Percentiles rank a stretch among this genome's conserved stretches.
phyloP scores from a whole-genome alignment of 2,113 vertebrate species.

The Cololabis saira region DNA sequence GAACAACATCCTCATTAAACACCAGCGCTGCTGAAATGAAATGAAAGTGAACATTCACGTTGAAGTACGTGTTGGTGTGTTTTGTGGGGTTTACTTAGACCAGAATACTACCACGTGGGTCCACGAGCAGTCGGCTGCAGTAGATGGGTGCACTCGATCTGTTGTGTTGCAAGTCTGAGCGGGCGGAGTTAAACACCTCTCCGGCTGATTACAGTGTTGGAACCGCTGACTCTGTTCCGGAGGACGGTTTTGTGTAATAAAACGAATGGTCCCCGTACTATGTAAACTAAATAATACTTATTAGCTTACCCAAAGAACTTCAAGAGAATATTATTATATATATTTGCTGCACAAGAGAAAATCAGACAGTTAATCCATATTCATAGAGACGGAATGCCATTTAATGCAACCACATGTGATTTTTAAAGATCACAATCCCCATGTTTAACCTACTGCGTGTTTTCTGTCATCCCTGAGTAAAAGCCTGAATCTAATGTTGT shows the following conservation, averaged over 20 bases:
- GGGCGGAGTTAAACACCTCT: conserved; percentile 13
- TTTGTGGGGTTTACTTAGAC: background rate
- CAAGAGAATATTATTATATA: too few species aligned
- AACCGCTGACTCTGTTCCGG: background rate
- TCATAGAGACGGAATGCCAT: too few species aligned
- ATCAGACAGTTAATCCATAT: too few species aligned
- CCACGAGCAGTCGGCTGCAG: background rate
- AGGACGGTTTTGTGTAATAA: accelerated
- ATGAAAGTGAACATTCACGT: accelerated
- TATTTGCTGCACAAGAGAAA: too few species aligned
- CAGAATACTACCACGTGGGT: conserved; percentile 59
- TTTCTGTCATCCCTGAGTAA: too few species aligned
- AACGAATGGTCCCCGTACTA: background rate
- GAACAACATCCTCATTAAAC: background rate
- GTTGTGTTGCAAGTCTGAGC: accelerated
- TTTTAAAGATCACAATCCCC: too few species aligned
- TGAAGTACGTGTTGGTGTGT: accelerated
- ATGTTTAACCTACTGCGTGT: too few species aligned
- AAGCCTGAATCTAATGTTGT: too few species aligned
- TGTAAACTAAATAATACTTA: too few species aligned
- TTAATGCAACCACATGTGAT: too few species aligned
- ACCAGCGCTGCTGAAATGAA: accelerated
- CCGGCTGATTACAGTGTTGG: accelerated
- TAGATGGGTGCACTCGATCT: conserved; percentile 21
- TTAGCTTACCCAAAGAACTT: too few species aligned